Conservation (phyloP, 1,140 invertebrate genomes). For the Zaprionus nigranus region DNA sequence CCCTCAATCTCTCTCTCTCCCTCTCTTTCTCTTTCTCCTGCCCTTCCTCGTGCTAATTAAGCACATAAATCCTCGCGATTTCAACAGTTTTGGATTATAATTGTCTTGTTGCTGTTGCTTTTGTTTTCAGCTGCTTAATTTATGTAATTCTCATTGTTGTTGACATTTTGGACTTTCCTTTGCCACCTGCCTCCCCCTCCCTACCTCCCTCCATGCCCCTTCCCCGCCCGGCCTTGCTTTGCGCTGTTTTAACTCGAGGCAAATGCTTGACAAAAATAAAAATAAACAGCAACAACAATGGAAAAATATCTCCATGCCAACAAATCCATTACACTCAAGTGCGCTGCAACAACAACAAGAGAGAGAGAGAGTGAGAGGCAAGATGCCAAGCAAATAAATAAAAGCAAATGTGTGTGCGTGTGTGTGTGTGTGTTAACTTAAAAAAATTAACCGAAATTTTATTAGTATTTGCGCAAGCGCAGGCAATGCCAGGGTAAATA, state of each 20-base stretch:
- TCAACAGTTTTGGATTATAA: constrained; percentile 38
- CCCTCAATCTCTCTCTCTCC: constrained; percentile 14
- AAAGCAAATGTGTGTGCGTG: constrained; percentile 50
- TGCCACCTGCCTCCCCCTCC: constrained; percentile 37
- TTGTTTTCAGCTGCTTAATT: constrained; percentile 66
- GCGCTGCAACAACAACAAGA: constrained; percentile 44
- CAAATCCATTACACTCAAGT: constrained; percentile 84
- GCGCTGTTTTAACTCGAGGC: constrained; percentile 55
- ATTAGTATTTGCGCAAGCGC: constrained; percentile 84
- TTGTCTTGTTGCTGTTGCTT: constrained; percentile 8
- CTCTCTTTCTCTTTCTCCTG: neutral
- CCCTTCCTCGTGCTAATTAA: constrained; percentile 48
- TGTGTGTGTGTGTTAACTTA: constrained; percentile 73
- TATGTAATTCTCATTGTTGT: constrained; percentile 73
- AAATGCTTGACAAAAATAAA: constrained; percentile 55
- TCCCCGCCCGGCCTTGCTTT: constrained; percentile 39
- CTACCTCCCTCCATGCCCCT: neutral
- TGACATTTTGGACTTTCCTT: constrained; percentile 63
- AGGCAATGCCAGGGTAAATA: constrained; percentile 79
- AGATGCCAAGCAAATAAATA: constrained; percentile 72
- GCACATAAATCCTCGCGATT: constrained; percentile 56
- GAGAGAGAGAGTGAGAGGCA: constrained; percentile 13
- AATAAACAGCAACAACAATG: constrained; percentile 45
- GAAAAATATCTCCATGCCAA: constrained; percentile 82
- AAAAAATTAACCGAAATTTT: constrained; percentile 84